phyloP scores from a whole-genome alignment of 2,113 vertebrate genomes.

The Syngnathus scovelli region DNA sequence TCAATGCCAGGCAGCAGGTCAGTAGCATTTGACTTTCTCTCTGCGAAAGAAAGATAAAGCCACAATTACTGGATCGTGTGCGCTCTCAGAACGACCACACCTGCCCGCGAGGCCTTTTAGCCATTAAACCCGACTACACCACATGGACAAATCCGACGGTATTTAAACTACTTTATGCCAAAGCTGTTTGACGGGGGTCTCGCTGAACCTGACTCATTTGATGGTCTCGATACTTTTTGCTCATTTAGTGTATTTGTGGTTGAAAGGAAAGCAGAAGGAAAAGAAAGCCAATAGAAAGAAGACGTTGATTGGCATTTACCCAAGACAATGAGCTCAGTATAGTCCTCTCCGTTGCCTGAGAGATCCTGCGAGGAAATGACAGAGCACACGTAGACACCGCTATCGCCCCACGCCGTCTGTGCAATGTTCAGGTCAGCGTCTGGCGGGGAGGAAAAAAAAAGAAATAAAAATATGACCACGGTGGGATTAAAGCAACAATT shows the following conservation, averaged over 20 bases:
- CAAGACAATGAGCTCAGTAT: conserved; percentile 81
- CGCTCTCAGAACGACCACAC: not conserved
- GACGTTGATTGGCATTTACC: conserved; percentile 61
- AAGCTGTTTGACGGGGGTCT: not conserved
- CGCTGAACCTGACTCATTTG: not conserved
- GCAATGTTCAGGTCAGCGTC: conserved; percentile 81
- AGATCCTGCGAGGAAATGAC: conserved; percentile 77
- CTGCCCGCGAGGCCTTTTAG: not conserved
- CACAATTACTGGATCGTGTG: conserved; percentile 67
- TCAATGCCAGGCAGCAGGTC: conserved; percentile 93
- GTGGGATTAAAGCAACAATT: too few relatives aligned
- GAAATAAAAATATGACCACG: not conserved
- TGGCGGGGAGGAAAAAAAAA: conserved; percentile 22
- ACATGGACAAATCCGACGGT: not conserved
- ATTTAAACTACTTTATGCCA: not conserved
- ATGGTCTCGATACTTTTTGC: not conserved
- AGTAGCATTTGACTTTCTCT: conserved; percentile 83
- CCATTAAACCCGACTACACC: not conserved
- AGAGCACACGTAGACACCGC: conserved; percentile 80
- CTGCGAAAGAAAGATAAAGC: conserved; percentile 83
- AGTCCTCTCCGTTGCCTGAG: conserved; percentile 78
- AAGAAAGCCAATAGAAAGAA: not conserved
- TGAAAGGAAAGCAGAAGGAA: not conserved
- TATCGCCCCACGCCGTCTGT: conserved; percentile 85
- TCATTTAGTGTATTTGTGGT: not conserved